Evolutionary conservation across 2,113 vertebrate species (phyloP), one percentile per base, ranked within the genome.

Genomic region (Bothrops jararaca): DNA sequence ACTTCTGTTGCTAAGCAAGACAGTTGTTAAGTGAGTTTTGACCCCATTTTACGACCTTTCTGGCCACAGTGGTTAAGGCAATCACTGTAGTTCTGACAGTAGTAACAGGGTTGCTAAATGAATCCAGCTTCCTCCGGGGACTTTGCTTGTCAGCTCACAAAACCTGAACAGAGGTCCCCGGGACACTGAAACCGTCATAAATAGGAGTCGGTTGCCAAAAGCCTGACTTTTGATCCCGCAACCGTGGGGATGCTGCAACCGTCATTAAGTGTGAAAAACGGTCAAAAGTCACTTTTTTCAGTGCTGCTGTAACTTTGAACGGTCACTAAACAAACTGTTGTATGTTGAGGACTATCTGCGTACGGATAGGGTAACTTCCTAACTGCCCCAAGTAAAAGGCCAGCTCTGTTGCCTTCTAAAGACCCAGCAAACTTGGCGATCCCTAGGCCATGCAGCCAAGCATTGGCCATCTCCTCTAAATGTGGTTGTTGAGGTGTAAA

Each of bases 401-500:
- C 64, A 74, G 69, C 34, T 22, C 69, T 39, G 69, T 3, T 80
- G 69, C 18, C 34, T 39, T 22, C 69, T 39, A 7, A 80, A 22
- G 34, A 42, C 34, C 34, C 3, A 9, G 18, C 6, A 80, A 80
- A 39, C 18, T 20, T 22, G 20, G 34, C 0, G 3, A 42, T 9
- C 0, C 7, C 7, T 18, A 22, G 15, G 18, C 34, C 1, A 4
- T 64, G 58, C 58, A 29, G 58, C 26, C 10, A 12, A 29, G 3
- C 9, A 1, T 24, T 15, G 2, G 15, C 69, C n/a, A 0, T 3
- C 64, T 26, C 11, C 34, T 34, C 39, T 5, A 12, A 29, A 52
- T 48, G 29, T 34, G 88, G 48, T 53, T 22, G 54, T 50, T 80
- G 87, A 95, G 87, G 93, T 93, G 85, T 91, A 91, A 95, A 94